Percentiles rank a stretch among this genome's conserved stretches.
Evolutionary conservation across 2,113 vertebrate genomes (phyloP).

Genomic region (Perca flavescens): DNA sequence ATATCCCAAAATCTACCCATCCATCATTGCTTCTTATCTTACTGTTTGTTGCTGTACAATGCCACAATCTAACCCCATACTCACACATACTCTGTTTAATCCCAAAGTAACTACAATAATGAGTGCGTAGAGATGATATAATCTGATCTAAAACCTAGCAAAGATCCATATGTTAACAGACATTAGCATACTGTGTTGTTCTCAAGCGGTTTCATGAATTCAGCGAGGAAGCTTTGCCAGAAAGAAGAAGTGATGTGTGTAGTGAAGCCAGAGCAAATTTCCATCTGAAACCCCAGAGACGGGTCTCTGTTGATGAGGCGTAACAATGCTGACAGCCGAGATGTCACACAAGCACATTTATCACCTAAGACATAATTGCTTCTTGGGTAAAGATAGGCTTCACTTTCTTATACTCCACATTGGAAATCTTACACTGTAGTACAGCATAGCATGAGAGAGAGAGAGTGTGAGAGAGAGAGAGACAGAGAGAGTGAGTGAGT

Average conservation of each 20-base stretch:
- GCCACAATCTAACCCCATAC: neutral
- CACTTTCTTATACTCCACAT: constrained; percentile 34
- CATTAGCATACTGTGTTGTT: constrained; percentile 41
- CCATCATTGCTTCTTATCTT: neutral
- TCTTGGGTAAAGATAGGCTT: constrained; percentile 50
- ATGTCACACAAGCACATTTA: constrained; percentile 61
- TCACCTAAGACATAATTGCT: constrained; percentile 62
- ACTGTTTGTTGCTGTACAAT: neutral
- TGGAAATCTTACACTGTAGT: constrained; percentile 14
- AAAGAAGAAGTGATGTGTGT: constrained; percentile 52
- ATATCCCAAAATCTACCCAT: constrained; percentile 5
- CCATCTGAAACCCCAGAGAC: constrained; percentile 58
- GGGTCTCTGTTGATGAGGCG: constrained; percentile 55
- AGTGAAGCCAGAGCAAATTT: constrained; percentile 54
- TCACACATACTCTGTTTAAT: constrained; percentile 7
- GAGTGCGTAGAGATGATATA: constrained; percentile 22
- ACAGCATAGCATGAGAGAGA: neutral
- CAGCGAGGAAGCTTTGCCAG: constrained; percentile 45
- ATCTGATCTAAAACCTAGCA: constrained; percentile 18
- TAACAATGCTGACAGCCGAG: constrained; percentile 67
- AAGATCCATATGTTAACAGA: constrained; percentile 29
- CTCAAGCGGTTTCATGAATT: constrained; percentile 32
- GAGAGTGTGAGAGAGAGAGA: no score
- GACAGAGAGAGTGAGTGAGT: no score
- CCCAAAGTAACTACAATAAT: constrained; percentile 22